A percentile compares a stretch with the other conserved stretches of the same genome.
phyloP scores from a whole-genome alignment of 2,888 invertebrate species.

The Didymodactylos carnosus region DNA sequence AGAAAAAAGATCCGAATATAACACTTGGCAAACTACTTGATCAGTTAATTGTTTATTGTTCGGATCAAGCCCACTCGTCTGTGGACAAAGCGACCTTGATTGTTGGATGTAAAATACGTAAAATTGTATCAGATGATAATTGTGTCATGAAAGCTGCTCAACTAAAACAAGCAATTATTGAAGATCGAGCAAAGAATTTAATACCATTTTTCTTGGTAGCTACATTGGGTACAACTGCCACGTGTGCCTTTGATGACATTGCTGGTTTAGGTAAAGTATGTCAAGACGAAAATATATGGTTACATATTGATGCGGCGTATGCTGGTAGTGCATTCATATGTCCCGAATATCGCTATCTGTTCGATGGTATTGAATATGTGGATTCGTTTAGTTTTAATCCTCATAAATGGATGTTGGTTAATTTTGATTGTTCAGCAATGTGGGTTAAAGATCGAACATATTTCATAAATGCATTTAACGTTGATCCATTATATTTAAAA shows the following conservation, averaged over 20 bases:
- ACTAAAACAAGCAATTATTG: constrained; percentile 35
- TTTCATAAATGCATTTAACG: constrained; percentile 30
- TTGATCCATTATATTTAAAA: constrained; percentile 32
- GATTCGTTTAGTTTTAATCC: constrained; percentile 94
- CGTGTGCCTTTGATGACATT: constrained; percentile 83
- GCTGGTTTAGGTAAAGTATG: constrained; percentile 40
- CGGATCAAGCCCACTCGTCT: constrained; percentile 33
- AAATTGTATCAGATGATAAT: constrained; percentile 49
- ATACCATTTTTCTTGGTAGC: constrained; percentile 36
- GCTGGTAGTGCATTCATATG: constrained; percentile 84
- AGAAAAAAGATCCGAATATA: constrained; percentile 38
- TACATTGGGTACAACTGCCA: constrained; percentile 87
- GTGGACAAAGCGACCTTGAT: constrained; percentile 17
- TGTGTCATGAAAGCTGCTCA: constrained; percentile 46
- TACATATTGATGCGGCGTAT: constrained; percentile 92
- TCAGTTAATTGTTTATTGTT: constrained; percentile 55
- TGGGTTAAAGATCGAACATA: constrained; percentile 24
- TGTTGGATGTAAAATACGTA: constrained; percentile 54
- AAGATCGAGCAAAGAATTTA: constrained; percentile 26
- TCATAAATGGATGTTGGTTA: constrained; percentile 94
- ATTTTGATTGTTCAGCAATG: constrained; percentile 61
- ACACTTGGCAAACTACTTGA: constrained; percentile 44
- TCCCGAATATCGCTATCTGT: constrained; percentile 68
- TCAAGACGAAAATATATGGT: constrained; percentile 65
- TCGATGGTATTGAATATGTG: constrained; percentile 50